A percentile compares a stretch with the other conserved stretches of the same genome.
phyloP scores from a whole-genome alignment of 2,113 vertebrate species.

The Stigmatopora argus region DNA sequence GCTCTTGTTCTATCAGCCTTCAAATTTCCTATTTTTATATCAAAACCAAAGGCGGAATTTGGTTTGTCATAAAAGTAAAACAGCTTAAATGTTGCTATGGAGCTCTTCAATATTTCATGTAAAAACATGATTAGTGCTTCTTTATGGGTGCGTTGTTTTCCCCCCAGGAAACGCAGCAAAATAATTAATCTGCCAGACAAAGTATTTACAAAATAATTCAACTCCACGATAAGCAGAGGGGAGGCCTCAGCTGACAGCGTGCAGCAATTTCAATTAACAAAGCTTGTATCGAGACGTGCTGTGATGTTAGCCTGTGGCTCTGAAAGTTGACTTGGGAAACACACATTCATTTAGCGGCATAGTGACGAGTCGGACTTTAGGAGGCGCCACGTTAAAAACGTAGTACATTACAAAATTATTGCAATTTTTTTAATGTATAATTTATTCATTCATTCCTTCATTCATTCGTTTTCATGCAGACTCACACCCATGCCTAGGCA shows the following conservation, averaged over 20 bases:
- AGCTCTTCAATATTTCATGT: constrained; percentile 14
- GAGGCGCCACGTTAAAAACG: too few relatives aligned
- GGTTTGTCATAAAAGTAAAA: constrained; percentile 4
- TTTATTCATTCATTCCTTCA: too few relatives aligned
- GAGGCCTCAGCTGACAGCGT: constrained; percentile 15
- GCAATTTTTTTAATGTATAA: too few relatives aligned
- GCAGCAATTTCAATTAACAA: constrained; percentile 38
- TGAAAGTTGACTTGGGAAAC: constrained; percentile 35
- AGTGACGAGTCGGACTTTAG: constrained; percentile 42
- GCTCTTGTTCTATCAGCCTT: constrained; percentile 15
- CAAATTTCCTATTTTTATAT: constrained; percentile 6
- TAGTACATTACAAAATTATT: too few relatives aligned
- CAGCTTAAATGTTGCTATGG: constrained; percentile 7
- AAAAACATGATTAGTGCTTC: constrained; percentile 17
- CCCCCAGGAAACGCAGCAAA: neutral
- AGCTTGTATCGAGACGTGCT: constrained; percentile 7
- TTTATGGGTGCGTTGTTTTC: constrained; percentile 2
- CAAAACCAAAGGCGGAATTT: constrained; percentile 4
- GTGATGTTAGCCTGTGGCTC: constrained; percentile 29
- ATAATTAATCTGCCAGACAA: constrained; percentile 11
- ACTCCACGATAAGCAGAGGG: neutral
- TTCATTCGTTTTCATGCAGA: too few relatives aligned
- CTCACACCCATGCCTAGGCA: too few relatives aligned
- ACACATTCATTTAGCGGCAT: constrained; percentile 42
- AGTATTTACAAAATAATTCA: constrained; percentile 7